Evolutionary conservation across 2,888 invertebrate species (phyloP).

Genomic region (Physocephala rufipes): DNA sequence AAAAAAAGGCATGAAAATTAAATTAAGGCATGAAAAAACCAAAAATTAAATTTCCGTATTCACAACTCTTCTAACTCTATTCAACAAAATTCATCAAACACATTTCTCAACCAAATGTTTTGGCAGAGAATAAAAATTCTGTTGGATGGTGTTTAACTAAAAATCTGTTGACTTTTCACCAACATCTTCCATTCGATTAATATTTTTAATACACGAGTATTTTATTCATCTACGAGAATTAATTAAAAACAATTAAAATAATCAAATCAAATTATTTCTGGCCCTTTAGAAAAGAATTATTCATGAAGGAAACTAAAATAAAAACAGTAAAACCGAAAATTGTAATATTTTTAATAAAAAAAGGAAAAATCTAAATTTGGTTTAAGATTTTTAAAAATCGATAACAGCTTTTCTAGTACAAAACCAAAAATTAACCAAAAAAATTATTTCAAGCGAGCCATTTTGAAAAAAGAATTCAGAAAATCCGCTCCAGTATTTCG

Average conservation of each 20-base stretch:
- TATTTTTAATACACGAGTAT: too few species aligned
- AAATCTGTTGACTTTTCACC: too few species aligned
- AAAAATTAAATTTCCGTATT: neutral
- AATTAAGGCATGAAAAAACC: conserved; percentile 24
- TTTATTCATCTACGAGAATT: too few species aligned
- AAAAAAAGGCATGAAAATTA: conserved; percentile 10
- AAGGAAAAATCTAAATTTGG: neutral
- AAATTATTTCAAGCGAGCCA: neutral
- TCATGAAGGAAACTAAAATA: conserved; percentile 13
- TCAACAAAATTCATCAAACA: too few species aligned
- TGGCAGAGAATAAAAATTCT: too few species aligned
- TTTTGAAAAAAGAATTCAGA: neutral
- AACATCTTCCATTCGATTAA: too few species aligned
- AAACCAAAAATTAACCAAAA: neutral
- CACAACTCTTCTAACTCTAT: too few species aligned
- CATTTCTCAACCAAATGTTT: too few species aligned
- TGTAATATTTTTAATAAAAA: neutral
- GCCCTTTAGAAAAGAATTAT: neutral
- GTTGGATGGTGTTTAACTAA: too few species aligned
- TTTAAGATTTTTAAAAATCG: conserved; percentile 19
- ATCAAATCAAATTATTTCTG: neutral
- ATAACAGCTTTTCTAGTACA: conserved; percentile 34
- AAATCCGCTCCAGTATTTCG: conserved; percentile 40
- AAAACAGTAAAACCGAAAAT: conserved; percentile 22
- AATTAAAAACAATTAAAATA: too few species aligned